Evolutionary conservation across 1,140 invertebrate genomes (phyloP), one percentile per base, ranked within the genome.

Genomic region (Caenorhabditis latens): DNA sequence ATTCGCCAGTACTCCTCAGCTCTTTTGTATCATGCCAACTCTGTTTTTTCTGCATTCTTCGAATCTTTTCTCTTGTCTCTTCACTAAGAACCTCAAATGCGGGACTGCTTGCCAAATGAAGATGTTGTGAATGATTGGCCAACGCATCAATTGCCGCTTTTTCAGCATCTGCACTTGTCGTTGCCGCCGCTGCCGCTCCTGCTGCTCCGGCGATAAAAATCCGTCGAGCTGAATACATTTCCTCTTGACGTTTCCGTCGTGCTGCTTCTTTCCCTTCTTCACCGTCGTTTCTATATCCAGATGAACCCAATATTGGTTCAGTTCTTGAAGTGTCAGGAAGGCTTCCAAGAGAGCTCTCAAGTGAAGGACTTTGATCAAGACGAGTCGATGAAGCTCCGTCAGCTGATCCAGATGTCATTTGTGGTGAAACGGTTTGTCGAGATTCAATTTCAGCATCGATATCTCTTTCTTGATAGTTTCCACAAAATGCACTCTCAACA

Each of bases 131-230:
- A 53, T 90, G 89, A 84, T 85, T 89, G 2, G 86, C 86, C 53
- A 89, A 61, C 16, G 88, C 88, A 84, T 89, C 89, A 16, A 88
- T 63, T 40, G 86, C 67, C 11, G 85, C 67, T 32, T 87, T 79
- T 16, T 87, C 63, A 43, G 86, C 65, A 61, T 83, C 65, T 5
- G 71, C 61, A 24, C 21, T 65, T 4, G 24, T 61, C 5, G 40
- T 55, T 8, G 63, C 42, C 19, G 50, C 85, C 16, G 79, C 65
- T n/a, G 61, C 86, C 6, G 88, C 75, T 58, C 83, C 83, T 19
- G 87, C 88, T 21, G 75, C 58, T 57, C 89, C 89, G 21, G 89
- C 86, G 43, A 90, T 90, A 83, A 90, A 90, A 14, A 90, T 90
- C 24, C 89, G 58, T 46, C 89, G 75, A 42, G 89, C 89, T 19